These are phyloP conservation scores for Typhlomys cinereus DNA, from an alignment of 2,113 vertebrate species.

Conservation along the genomic window DNA sequence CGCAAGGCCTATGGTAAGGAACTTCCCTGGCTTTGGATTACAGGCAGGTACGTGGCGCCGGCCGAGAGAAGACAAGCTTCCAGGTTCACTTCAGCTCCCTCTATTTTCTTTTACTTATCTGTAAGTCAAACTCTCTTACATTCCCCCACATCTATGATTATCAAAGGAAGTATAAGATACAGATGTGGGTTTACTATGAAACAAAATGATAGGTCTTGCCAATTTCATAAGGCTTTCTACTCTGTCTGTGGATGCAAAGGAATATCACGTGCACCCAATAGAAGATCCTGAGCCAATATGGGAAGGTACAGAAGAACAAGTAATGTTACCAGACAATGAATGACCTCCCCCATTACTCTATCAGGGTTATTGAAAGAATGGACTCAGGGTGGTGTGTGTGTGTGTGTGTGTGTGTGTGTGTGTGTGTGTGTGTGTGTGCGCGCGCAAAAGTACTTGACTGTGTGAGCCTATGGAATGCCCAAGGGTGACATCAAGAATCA, in stretches of 20 bases:
- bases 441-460: too few species aligned
- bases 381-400: too few species aligned
- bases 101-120: constrained; percentile 22
- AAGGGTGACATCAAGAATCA: too few species aligned
- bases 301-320: not conserved
- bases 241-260: not conserved
- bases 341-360: too few species aligned
- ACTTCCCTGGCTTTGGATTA: not conserved
- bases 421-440: too few species aligned
- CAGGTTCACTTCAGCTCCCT: not conserved
- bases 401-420: too few species aligned
- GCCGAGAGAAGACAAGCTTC: too few species aligned
- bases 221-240: not conserved
- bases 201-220: not conserved
- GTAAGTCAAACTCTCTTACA: not conserved
- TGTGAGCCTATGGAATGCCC: too few species aligned
- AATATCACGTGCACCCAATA: not conserved
- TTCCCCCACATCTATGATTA: not conserved
- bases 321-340: too few species aligned
- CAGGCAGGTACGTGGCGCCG: too few species aligned
- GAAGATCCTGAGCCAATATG: not conserved
- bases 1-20: not conserved
- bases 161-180: not conserved
- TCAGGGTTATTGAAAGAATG: too few species aligned
- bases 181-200: not conserved